Evolutionary conservation across 2,113 vertebrate species (phyloP).

Genomic region (Halcyon senegalensis): DNA sequence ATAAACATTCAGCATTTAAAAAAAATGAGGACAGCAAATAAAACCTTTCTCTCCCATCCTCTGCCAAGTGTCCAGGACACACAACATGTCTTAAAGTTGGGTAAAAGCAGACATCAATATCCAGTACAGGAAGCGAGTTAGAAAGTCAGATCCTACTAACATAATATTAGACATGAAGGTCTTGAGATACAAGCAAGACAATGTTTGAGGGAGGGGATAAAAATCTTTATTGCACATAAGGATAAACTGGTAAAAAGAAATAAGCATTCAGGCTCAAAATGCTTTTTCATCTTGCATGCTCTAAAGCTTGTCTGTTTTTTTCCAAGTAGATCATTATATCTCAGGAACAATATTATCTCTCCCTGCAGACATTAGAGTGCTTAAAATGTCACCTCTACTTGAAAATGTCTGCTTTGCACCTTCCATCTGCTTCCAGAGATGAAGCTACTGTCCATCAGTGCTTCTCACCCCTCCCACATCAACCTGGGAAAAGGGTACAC

Average conservation of each 20-base stretch:
- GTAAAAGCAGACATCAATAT: not conserved
- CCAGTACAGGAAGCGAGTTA: not conserved
- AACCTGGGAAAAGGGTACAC: not conserved
- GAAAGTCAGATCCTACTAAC: not conserved
- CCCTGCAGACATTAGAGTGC: not conserved
- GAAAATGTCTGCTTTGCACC: not conserved
- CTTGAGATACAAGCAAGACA: not conserved
- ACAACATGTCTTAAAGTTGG: not conserved
- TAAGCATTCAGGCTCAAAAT: not conserved
- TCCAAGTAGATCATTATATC: not conserved
- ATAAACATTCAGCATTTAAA: not conserved
- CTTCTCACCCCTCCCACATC: not conserved
- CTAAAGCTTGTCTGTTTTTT: not conserved
- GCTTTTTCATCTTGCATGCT: not conserved
- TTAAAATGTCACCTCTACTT: slow-evolving; percentile 15
- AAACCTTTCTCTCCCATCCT: not conserved
- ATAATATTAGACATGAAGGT: not conserved
- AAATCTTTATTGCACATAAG: not conserved
- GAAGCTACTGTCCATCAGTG: not conserved
- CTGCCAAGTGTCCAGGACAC: not conserved
- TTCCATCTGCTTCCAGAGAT: not conserved
- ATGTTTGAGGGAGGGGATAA: not conserved
- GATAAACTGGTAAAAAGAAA: not conserved
- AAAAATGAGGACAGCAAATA: not conserved
- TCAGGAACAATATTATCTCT: not conserved